These are phyloP conservation scores for Hepsetus odoe DNA, from an alignment of 2,113 vertebrate species.

Conservation along the genomic window DNA sequence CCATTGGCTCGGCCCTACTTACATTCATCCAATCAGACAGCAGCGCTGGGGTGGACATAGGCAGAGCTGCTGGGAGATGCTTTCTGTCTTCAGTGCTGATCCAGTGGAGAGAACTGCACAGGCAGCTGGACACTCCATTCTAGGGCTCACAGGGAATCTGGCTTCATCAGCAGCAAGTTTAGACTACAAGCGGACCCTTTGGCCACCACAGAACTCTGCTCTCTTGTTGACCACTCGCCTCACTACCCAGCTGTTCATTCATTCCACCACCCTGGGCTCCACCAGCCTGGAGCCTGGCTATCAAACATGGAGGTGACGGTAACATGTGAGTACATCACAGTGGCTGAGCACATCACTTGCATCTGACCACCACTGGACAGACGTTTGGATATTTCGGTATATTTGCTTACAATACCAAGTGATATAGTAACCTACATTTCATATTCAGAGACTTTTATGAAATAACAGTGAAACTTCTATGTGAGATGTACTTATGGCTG, in stretches of 20 bases:
- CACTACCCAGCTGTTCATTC: constrained; percentile 46
- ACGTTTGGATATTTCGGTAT: too few relatives aligned
- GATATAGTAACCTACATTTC: not conserved
- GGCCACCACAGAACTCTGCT: not conserved
- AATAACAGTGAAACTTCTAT: not conserved
- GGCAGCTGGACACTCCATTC: constrained; percentile 24
- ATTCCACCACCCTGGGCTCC: constrained; percentile 49
- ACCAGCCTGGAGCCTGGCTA: constrained; percentile 67
- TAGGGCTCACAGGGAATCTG: constrained; percentile 46
- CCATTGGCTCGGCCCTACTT: constrained; percentile 82
- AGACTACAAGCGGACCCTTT: constrained; percentile 2
- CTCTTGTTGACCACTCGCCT: constrained; percentile 13
- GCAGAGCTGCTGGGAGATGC: constrained; percentile 78
- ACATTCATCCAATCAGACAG: constrained; percentile 84
- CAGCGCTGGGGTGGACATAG: constrained; percentile 87
- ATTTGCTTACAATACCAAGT: too few relatives aligned
- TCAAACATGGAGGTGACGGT: constrained; percentile 74
- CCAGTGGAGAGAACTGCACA: constrained; percentile 44
- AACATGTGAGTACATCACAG: constrained; percentile 73
- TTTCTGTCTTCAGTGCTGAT: constrained; percentile 64
- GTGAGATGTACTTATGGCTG: not conserved
- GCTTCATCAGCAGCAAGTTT: constrained; percentile 26
- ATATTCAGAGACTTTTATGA: not conserved
- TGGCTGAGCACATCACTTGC: not conserved
- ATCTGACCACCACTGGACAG: not conserved